These are phyloP conservation scores for Atta cephalotes DNA, from an alignment of 1,140 invertebrate species.

Conservation along the genomic window DNA sequence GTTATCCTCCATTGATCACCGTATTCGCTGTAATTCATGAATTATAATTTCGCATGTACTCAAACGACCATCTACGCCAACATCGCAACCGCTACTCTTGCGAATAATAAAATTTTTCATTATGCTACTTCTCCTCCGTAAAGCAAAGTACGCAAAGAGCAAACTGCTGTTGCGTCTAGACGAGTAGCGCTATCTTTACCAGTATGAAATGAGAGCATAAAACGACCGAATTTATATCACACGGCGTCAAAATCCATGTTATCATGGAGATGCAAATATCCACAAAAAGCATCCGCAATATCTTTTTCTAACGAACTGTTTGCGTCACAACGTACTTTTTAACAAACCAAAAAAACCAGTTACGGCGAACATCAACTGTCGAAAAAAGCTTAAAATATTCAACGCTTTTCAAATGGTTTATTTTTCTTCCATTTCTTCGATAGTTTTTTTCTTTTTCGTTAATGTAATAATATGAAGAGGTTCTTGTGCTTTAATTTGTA, in stretches of 20 bases:
- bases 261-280: slow-evolving; percentile 19
- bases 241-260: slow-evolving; percentile 22
- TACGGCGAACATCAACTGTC: neutral
- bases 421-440: too few relatives aligned
- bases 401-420: too few relatives aligned
- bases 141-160: slow-evolving; percentile 44
- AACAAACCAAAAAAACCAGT: neutral
- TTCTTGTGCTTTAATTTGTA: too few relatives aligned
- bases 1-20: neutral
- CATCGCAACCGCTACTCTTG: neutral
- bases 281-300: neutral
- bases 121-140: neutral
- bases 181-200: neutral
- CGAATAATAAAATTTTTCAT: slow-evolving; percentile 37
- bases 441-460: too few relatives aligned
- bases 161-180: slow-evolving; percentile 54
- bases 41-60: slow-evolving; percentile 40
- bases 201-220: neutral
- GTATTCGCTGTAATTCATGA: slow-evolving; percentile 3
- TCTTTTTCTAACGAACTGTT: neutral
- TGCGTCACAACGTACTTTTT: neutral
- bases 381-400: neutral
- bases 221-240: slow-evolving; percentile 18
- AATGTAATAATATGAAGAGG: too few relatives aligned
- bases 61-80: slow-evolving; percentile 32